phyloP scores from a whole-genome alignment of 2,113 vertebrate species.

The Halcyon malimbica region DNA sequence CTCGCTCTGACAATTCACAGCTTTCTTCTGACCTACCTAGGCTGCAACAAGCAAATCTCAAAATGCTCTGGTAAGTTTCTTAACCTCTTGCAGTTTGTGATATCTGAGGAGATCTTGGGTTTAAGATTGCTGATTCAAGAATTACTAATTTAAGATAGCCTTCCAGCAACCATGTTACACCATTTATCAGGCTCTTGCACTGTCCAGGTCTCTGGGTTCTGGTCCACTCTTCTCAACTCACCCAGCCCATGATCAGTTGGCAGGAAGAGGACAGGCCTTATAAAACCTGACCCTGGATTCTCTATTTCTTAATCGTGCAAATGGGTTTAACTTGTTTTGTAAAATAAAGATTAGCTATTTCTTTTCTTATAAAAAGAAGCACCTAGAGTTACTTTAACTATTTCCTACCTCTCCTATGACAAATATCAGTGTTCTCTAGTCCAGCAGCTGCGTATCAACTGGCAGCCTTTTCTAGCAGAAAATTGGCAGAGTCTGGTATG shows the following conservation, averaged over 20 bases:
- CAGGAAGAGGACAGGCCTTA: neutral
- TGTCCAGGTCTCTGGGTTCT: neutral
- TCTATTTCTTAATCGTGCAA: neutral
- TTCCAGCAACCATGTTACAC: neutral
- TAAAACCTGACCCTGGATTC: neutral
- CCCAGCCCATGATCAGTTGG: rapidly evolving
- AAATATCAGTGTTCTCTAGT: neutral
- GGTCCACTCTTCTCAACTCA: neutral
- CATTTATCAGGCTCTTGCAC: neutral
- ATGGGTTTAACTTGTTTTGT: neutral
- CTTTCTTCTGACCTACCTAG: neutral
- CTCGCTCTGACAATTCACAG: neutral
- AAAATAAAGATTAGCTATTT: neutral
- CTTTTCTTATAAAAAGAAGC: neutral
- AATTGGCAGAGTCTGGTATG: neutral
- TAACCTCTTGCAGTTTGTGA: neutral
- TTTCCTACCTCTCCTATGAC: neutral
- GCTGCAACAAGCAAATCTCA: neutral
- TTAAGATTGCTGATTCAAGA: neutral
- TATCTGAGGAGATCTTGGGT: neutral
- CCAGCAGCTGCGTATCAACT: neutral
- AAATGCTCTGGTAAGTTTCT: neutral
- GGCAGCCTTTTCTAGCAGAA: neutral
- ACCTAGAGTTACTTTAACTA: neutral
- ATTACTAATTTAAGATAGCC: neutral